phyloP scores from a whole-genome alignment of 2,113 vertebrate genomes.

The Seriola dumerili region DNA sequence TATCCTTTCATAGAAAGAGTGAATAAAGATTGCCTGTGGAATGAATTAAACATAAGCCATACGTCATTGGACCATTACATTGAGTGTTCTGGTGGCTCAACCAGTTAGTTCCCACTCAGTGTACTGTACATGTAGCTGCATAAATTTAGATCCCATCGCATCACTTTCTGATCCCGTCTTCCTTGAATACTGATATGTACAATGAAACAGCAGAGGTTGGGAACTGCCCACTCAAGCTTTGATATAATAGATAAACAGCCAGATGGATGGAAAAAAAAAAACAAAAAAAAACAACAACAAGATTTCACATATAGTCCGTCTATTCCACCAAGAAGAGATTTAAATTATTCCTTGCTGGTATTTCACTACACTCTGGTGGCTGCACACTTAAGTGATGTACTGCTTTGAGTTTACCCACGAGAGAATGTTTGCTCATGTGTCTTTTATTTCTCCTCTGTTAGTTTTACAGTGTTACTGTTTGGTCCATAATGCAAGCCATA shows the following conservation, averaged over 20 bases:
- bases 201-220: conserved; percentile 45
- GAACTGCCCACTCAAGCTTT: conserved; percentile 61
- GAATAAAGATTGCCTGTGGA: conserved; percentile 74
- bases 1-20: conserved; percentile 74
- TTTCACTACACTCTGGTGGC: conserved; percentile 50
- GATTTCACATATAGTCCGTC: conserved; percentile 31
- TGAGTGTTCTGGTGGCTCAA: conserved; percentile 76
- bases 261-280: conserved; percentile 28
- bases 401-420: conserved; percentile 61
- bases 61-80: conserved; percentile 79
- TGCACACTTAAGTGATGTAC: conserved; percentile 55
- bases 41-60: conserved; percentile 83
- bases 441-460: conserved; percentile 69
- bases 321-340: conserved; percentile 50
- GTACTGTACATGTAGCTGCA: conserved; percentile 74
- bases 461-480: conserved; percentile 60
- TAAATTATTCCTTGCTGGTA: conserved; percentile 67
- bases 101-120: conserved; percentile 74
- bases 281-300: neutral
- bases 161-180: conserved; percentile 60
- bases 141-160: conserved; percentile 71
- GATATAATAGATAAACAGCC: conserved; percentile 64
- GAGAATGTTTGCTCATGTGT: conserved; percentile 66
- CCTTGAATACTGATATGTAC: conserved; percentile 63
- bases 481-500: conserved; percentile 58